These are phyloP conservation scores for Hyaena hyaena DNA, from an alignment of 2,113 vertebrate species.

Conservation along the genomic window DNA sequence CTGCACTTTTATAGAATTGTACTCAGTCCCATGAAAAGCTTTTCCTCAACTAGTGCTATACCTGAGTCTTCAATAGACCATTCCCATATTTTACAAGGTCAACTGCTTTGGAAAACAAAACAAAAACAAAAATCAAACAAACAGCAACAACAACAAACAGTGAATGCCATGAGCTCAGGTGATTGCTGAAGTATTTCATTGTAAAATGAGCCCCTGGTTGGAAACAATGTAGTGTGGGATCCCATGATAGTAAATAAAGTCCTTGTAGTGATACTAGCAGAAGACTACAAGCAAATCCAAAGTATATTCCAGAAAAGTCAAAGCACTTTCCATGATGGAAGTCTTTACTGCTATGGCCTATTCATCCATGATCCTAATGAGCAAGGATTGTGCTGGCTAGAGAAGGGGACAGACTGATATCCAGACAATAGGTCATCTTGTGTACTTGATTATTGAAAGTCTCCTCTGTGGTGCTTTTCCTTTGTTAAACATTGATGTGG, in stretches of 20 bases:
- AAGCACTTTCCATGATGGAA: background rate
- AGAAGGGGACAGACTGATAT: background rate
- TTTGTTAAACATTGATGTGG: background rate
- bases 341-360: background rate
- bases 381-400: background rate
- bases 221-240: background rate
- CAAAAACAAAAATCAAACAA: no score
- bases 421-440: background rate
- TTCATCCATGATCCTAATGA: background rate
- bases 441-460: background rate
- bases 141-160: background rate
- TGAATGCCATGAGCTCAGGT: background rate
- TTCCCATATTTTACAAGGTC: background rate
- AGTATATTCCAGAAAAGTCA: conserved; percentile 4
- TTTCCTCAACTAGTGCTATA: background rate
- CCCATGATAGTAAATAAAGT: background rate
- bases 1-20: background rate
- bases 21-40: background rate
- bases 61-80: background rate
- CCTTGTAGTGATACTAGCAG: background rate
- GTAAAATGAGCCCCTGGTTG: background rate
- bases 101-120: background rate
- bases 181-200: background rate
- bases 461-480: background rate
- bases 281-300: background rate